Evolutionary conservation across 23 tunicate genomes (phyloP), one percentile per base, ranked within the genome.

Genomic region (Ascidia mentula): DNA sequence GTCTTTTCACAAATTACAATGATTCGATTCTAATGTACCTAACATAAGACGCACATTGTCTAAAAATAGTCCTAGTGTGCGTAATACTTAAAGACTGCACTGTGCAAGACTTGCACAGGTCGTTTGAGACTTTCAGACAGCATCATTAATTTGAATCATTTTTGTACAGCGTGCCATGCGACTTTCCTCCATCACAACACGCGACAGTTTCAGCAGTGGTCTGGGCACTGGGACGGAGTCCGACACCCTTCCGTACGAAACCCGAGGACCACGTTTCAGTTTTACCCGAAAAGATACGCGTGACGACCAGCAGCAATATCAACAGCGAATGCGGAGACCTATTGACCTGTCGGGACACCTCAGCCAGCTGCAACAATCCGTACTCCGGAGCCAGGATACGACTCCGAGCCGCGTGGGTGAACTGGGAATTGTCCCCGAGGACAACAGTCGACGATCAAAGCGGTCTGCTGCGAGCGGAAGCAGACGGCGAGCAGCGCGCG

Each of bases 171-270:
- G 24, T 28, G 65, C 65, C 7, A 35, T 31, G 30, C 77, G 77
- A 9, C 79, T 34, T 28, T 22, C 59, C 45, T 73, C 84, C 6
- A 45, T 78, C 26, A 53, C 89, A n/a, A 59, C 80, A 2, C 71
- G 85, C 36, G 90, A 71, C 61, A 86, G 90, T 60, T 40, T 80
- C 75, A 86, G 90, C 80, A 85, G 89, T 42, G 90, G 90, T 28
- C 75, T 69, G n/a, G 90, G 90, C 60, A 86, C 90, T 0, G 90
- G 85, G 33, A 78, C 83, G 3, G 83, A 85, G 32, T 85, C 89
- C 1, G 89, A 85, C 40, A 71, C 72, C 40, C 7, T 80, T 24
- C 71, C 90, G 2, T 82, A 31, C 45, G 86, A 82, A 33, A 34
- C 36, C 22, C 78, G 78, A 28, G 38, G 74, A 3, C 74, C 31